Conservation (phyloP, 2,888 invertebrate species). For the Zonitis immaculata region DNA sequence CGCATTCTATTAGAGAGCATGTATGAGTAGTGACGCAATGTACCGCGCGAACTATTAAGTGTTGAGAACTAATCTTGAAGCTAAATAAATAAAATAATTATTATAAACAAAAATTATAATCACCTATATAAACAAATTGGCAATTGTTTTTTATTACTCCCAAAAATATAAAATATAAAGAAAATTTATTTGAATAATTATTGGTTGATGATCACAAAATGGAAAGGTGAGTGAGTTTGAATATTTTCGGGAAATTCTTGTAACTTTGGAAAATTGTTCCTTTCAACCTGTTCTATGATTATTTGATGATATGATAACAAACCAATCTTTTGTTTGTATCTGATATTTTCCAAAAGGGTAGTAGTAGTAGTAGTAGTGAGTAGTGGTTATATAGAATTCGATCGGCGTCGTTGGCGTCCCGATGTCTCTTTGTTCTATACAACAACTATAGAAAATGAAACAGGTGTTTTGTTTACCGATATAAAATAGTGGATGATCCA, state of each 20-base stretch:
- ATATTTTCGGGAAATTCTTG: too few relatives aligned
- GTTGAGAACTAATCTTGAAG: too few relatives aligned
- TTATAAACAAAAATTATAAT: too few relatives aligned
- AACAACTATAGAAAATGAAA: constrained; percentile 17
- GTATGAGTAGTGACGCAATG: constrained; percentile 10
- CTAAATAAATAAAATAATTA: too few relatives aligned
- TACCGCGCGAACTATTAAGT: constrained; percentile 10
- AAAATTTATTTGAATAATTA: neutral
- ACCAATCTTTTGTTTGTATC: constrained; percentile 16
- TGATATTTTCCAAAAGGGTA: constrained; percentile 21
- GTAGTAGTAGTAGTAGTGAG: too few relatives aligned
- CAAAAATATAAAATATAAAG: too few relatives aligned
- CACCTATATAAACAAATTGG: too few relatives aligned
- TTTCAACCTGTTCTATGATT: too few relatives aligned
- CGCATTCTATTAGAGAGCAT: constrained; percentile 10
- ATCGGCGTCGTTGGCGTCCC: constrained; percentile 38
- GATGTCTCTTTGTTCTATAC: constrained; percentile 35
- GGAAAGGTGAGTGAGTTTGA: neutral
- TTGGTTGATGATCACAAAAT: neutral
- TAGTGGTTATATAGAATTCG: constrained; percentile 29
- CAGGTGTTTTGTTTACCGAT: constrained; percentile 32
- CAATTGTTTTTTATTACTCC: too few relatives aligned
- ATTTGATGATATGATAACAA: too few relatives aligned
- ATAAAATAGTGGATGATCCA: too few relatives aligned
- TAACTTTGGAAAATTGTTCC: too few relatives aligned